Evolutionary conservation across 1,140 invertebrate species (phyloP).

Genomic region (Medauroidea extradentata): DNA sequence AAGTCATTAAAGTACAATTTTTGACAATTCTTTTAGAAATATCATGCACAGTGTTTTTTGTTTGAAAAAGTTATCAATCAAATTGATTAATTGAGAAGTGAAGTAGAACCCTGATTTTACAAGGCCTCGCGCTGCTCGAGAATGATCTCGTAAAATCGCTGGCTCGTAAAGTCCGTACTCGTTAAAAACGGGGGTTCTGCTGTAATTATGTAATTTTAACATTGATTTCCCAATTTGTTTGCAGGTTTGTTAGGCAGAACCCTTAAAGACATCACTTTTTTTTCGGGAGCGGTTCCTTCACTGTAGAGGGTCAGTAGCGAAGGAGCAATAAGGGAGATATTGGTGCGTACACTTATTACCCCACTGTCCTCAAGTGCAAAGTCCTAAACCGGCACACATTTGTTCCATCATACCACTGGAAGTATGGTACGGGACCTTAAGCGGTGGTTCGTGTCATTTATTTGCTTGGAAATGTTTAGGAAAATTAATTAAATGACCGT

Average conservation of each 20-base stretch:
- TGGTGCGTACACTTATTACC: too few species aligned
- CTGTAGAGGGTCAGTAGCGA: too few species aligned
- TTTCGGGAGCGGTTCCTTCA: background rate
- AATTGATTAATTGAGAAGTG: background rate
- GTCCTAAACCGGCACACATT: too few species aligned
- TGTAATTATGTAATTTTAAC: background rate
- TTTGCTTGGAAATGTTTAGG: too few species aligned
- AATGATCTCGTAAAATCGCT: background rate
- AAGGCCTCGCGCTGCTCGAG: background rate
- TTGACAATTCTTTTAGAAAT: too few species aligned
- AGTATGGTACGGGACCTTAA: too few species aligned
- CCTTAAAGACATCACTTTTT: background rate
- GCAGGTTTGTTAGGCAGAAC: background rate
- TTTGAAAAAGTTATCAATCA: background rate
- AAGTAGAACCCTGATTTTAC: background rate
- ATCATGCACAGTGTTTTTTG: conserved; percentile 64
- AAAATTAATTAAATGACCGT: too few species aligned
- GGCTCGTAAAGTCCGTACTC: background rate
- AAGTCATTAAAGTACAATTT: too few species aligned
- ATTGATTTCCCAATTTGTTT: background rate
- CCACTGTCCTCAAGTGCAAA: too few species aligned
- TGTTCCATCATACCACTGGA: too few species aligned
- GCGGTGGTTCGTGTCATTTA: too few species aligned
- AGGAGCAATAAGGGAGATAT: too few species aligned
- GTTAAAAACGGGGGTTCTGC: background rate